These are phyloP conservation scores for Heliconius charithonia DNA, from an alignment of 2,888 invertebrate genomes.

Conservation along the genomic window DNA sequence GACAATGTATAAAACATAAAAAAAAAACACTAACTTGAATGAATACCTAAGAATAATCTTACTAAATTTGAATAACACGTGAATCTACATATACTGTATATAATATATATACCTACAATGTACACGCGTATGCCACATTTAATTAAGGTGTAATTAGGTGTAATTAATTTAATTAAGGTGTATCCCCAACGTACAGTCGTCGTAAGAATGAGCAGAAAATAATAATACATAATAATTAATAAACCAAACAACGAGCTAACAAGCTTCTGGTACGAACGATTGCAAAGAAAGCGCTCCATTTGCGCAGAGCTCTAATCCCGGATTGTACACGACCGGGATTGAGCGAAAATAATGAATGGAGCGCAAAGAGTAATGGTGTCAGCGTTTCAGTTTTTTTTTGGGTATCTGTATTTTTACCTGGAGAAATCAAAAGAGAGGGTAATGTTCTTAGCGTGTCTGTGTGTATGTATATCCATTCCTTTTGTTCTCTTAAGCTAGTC, in stretches of 20 bases:
- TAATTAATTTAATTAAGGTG: constrained; percentile 23
- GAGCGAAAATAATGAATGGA: constrained; percentile 46
- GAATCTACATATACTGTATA: neutral
- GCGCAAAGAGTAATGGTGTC: constrained; percentile 13
- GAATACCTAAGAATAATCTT: neutral
- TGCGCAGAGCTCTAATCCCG: constrained; percentile 47
- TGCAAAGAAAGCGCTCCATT: constrained; percentile 46
- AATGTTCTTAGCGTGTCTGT: too few relatives aligned
- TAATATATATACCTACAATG: neutral
- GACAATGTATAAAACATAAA: too few relatives aligned
- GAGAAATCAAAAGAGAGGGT: too few relatives aligned
- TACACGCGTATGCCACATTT: constrained; percentile 1
- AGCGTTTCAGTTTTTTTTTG: neutral
- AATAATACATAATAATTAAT: constrained; percentile 28
- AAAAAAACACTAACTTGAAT: too few relatives aligned
- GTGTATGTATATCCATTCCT: too few relatives aligned
- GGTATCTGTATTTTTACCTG: neutral
- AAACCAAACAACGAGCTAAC: constrained; percentile 32
- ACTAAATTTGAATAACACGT: neutral
- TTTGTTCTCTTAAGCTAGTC: too few relatives aligned
- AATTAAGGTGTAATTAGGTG: constrained; percentile 18
- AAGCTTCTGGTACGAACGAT: constrained; percentile 41
- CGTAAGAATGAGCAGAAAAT: constrained; percentile 16
- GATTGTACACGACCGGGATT: constrained; percentile 45
- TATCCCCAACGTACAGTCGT: neutral